Percentiles rank a stretch among this genome's conserved stretches.
phyloP scores from a whole-genome alignment of 2,797 vertebrate species.

The Phalloptychus januarius region DNA sequence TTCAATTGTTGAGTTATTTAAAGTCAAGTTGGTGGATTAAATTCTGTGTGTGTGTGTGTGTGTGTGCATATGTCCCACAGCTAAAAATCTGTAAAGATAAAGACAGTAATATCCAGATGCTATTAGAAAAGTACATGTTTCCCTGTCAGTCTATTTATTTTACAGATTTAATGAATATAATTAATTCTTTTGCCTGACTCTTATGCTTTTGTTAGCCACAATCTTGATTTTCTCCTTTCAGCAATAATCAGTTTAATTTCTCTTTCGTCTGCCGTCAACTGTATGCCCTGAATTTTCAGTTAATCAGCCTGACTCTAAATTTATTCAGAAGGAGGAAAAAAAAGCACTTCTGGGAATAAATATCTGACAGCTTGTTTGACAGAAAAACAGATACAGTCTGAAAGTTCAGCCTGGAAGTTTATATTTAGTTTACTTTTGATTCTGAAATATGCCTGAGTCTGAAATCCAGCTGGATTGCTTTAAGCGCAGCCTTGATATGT shows the following conservation, averaged over 20 bases:
- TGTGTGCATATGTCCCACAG: neutral
- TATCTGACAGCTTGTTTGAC: slow-evolving; percentile 28
- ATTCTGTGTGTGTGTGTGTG: neutral
- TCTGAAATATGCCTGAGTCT: slow-evolving; percentile 10
- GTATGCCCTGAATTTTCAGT: slow-evolving; percentile 14
- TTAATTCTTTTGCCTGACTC: neutral
- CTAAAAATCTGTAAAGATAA: slow-evolving; percentile 14
- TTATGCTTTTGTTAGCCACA: neutral
- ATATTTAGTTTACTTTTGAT: slow-evolving; percentile 51
- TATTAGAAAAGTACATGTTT: slow-evolving; percentile 16
- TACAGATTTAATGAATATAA: slow-evolving; percentile 16
- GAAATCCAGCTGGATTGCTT: slow-evolving; percentile 37
- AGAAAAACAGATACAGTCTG: slow-evolving; percentile 28
- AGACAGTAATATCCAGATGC: slow-evolving; percentile 25
- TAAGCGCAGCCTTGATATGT: slow-evolving; percentile 37
- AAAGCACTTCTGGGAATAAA: slow-evolving; percentile 16
- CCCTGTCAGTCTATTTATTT: slow-evolving; percentile 38
- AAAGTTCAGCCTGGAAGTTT: slow-evolving; percentile 42
- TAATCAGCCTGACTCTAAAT: slow-evolving; percentile 37
- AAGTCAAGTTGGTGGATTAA: slow-evolving; percentile 10
- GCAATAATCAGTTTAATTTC: slow-evolving; percentile 25
- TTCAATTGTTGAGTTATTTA: slow-evolving; percentile 36
- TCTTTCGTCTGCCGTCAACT: slow-evolving; percentile 22
- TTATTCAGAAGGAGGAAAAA: slow-evolving; percentile 34
- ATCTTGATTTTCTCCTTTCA: slow-evolving; percentile 2